These are phyloP conservation scores for Montifringilla adamsi DNA, from an alignment of 2,113 vertebrate species.

Conservation along the genomic window DNA sequence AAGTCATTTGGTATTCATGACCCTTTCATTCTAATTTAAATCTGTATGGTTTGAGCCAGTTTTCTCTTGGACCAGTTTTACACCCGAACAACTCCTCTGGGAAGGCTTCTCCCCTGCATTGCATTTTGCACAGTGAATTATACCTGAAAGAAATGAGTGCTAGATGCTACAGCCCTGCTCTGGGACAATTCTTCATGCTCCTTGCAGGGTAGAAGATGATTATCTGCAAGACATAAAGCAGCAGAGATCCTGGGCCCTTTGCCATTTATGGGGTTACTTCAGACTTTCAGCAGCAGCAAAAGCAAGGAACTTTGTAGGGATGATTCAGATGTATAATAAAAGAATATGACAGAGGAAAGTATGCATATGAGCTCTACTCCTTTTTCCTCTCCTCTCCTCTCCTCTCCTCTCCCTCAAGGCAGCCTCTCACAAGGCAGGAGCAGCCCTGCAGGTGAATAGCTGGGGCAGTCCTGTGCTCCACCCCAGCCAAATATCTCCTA, in stretches of 20 bases:
- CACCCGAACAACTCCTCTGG: background rate
- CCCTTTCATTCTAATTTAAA: slow-evolving; percentile 22
- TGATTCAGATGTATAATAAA: background rate
- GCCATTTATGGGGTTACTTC: background rate
- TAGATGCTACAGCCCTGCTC: background rate
- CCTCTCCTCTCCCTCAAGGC: background rate
- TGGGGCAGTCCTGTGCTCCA: background rate
- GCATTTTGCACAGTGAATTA: background rate
- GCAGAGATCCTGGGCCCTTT: background rate
- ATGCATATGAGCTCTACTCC: background rate
- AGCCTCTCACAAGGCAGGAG: background rate
- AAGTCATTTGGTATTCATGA: slow-evolving; percentile 8
- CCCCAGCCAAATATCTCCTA: background rate
- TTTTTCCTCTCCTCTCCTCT: background rate
- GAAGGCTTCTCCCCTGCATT: background rate
- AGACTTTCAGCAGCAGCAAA: background rate
- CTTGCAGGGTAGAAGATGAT: background rate
- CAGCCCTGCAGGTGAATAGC: background rate
- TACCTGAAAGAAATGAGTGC: background rate
- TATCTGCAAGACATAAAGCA: background rate
- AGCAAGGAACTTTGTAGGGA: background rate
- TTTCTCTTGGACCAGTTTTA: background rate
- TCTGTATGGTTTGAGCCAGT: background rate
- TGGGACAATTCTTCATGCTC: background rate
- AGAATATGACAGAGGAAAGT: background rate